Conservation (phyloP, 2,888 invertebrate genomes). For the Physocephala rufipes region DNA sequence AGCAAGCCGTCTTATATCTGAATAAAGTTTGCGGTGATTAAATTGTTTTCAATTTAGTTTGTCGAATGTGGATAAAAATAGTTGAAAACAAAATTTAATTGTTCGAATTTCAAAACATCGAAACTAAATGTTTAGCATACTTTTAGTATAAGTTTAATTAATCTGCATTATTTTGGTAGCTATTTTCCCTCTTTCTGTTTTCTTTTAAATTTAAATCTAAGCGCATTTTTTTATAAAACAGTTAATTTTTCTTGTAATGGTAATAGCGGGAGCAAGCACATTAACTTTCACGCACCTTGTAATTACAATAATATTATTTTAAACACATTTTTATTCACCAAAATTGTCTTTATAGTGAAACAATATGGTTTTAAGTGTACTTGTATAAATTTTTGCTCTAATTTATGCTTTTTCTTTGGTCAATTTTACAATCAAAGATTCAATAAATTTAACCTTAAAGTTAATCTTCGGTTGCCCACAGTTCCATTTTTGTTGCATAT, state of each 20-base stretch:
- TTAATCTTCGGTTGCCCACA: too few relatives aligned
- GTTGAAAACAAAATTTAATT: background rate
- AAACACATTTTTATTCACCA: too few relatives aligned
- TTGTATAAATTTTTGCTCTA: background rate
- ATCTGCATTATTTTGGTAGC: too few relatives aligned
- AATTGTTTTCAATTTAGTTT: background rate
- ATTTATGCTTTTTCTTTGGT: background rate
- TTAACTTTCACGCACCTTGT: too few relatives aligned
- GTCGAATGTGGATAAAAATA: background rate
- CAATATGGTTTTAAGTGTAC: background rate
- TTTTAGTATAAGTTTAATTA: background rate
- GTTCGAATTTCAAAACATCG: background rate
- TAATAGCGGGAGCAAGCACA: too few relatives aligned
- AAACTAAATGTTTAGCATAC: background rate
- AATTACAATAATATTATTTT: too few relatives aligned
- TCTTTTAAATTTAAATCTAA: too few relatives aligned
- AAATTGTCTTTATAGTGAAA: too few relatives aligned
- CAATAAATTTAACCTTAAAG: too few relatives aligned
- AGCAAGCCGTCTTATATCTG: background rate
- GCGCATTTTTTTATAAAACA: too few relatives aligned
- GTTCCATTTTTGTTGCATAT: too few relatives aligned
- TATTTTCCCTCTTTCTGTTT: too few relatives aligned
- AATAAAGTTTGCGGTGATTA: background rate
- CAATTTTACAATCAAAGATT: background rate
- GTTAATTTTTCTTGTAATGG: background rate